These are phyloP conservation scores for Rhinolophus sinicus DNA, from an alignment of 2,113 vertebrate genomes.

Conservation along the genomic window DNA sequence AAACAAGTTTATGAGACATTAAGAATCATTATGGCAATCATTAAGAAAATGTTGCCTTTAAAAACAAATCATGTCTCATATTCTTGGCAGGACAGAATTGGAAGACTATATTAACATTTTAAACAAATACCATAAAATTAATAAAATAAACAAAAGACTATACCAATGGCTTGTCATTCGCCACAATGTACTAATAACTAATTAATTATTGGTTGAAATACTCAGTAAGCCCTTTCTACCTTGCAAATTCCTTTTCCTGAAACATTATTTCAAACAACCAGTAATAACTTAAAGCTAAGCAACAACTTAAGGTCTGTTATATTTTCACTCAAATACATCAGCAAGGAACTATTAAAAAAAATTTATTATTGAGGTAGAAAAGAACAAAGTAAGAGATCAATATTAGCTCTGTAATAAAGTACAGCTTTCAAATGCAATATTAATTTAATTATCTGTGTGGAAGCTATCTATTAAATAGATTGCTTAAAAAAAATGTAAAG, in stretches of 20 bases:
- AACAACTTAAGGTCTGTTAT: neutral
- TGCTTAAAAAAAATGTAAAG: neutral
- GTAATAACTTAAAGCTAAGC: neutral
- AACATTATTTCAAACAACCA: neutral
- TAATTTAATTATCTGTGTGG: neutral
- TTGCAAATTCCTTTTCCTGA: neutral
- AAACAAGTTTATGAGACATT: neutral
- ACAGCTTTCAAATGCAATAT: constrained; percentile 11
- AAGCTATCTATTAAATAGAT: neutral
- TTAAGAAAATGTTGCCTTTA: constrained; percentile 9
- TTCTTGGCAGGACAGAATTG: neutral
- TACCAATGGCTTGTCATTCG: neutral
- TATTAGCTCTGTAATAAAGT: neutral
- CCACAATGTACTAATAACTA: neutral
- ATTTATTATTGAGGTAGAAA: neutral
- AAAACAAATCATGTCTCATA: neutral
- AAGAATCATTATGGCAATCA: neutral
- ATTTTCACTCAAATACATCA: neutral
- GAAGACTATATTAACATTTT: constrained; percentile 21
- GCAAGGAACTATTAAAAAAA: neutral
- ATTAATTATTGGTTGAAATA: neutral
- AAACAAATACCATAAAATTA: neutral
- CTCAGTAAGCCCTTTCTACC: neutral
- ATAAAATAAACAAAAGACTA: neutral
- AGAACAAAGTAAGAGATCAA: neutral